Evolutionary conservation across 2,888 invertebrate species (phyloP).

Genomic region (Trissolcus brochymenae): DNA sequence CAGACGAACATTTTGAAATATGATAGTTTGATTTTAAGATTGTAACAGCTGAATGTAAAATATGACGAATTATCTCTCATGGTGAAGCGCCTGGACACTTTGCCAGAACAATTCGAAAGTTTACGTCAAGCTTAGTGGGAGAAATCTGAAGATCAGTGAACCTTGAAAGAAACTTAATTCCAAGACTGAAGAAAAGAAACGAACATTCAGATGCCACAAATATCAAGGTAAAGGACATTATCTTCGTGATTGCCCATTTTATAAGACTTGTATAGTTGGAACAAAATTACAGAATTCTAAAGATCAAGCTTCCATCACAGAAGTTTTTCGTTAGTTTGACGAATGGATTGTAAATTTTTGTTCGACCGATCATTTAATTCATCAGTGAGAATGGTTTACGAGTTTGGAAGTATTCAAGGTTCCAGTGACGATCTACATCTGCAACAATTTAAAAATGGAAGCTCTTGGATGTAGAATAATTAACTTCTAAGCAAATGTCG

Average conservation of each 20-base stretch:
- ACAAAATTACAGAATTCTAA: not conserved
- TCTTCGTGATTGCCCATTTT: conserved; percentile 7
- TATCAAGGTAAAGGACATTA: conserved; percentile 12
- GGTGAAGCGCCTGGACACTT: conserved; percentile 40
- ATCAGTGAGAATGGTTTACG: conserved; percentile 35
- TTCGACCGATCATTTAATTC: conserved; percentile 32
- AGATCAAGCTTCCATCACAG: conserved; percentile 29
- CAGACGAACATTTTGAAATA: conserved; percentile 40
- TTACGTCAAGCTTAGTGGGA: conserved; percentile 49
- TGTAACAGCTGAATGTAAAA: conserved; percentile 49
- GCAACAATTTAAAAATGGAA: conserved; percentile 39
- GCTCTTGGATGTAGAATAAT: conserved; percentile 45
- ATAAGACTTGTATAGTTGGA: not conserved
- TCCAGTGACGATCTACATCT: conserved; percentile 31
- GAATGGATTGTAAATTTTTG: conserved; percentile 44
- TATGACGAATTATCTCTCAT: conserved; percentile 46
- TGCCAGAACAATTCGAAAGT: conserved; percentile 44
- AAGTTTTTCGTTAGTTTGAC: conserved; percentile 6
- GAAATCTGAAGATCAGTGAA: conserved; percentile 36
- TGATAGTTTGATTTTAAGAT: conserved; percentile 34
- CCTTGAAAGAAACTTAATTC: not conserved
- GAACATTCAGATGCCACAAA: not conserved
- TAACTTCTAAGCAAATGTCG: conserved; percentile 31
- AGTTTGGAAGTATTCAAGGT: conserved; percentile 12
- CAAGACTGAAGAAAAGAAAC: not conserved